Evolutionary conservation across 2,113 vertebrate genomes (phyloP).

Genomic region (Stegastes partitus): DNA sequence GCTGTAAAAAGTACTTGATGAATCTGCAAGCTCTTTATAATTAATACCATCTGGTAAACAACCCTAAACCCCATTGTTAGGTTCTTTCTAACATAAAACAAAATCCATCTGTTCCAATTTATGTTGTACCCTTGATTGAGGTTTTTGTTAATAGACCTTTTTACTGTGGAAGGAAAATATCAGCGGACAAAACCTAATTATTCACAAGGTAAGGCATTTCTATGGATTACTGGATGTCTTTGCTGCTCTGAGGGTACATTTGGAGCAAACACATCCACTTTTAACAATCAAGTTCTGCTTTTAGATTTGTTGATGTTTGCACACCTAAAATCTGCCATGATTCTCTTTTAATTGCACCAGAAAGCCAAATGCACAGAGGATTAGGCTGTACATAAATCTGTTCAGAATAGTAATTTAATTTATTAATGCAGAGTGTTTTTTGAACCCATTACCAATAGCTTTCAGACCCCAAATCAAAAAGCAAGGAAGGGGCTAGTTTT

Average conservation of each 20-base stretch:
- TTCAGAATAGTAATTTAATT: too few species aligned
- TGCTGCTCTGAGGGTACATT: too few species aligned
- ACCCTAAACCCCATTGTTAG: not conserved
- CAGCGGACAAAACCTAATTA: not conserved
- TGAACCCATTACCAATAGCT: too few species aligned
- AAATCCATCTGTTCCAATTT: constrained; percentile 35
- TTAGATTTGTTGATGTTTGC: too few species aligned
- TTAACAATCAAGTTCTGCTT: too few species aligned
- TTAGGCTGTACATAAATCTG: too few species aligned
- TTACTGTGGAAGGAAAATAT: not conserved
- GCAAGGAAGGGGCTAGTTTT: too few species aligned
- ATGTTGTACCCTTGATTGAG: not conserved
- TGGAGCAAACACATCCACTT: not conserved
- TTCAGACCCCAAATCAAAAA: too few species aligned
- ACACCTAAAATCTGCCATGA: too few species aligned
- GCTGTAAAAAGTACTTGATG: not conserved
- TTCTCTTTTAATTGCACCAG: too few species aligned
- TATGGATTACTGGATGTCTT: not conserved
- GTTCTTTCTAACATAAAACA: not conserved
- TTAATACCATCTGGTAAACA: constrained; percentile 31
- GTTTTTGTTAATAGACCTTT: constrained; percentile 3
- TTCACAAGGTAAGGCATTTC: not conserved
- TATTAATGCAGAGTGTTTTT: too few species aligned
- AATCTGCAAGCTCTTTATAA: constrained; percentile 27
- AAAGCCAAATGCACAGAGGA: too few species aligned